Evolutionary conservation across 2,797 vertebrate genomes (phyloP).

Genomic region (Muscicapa striata): DNA sequence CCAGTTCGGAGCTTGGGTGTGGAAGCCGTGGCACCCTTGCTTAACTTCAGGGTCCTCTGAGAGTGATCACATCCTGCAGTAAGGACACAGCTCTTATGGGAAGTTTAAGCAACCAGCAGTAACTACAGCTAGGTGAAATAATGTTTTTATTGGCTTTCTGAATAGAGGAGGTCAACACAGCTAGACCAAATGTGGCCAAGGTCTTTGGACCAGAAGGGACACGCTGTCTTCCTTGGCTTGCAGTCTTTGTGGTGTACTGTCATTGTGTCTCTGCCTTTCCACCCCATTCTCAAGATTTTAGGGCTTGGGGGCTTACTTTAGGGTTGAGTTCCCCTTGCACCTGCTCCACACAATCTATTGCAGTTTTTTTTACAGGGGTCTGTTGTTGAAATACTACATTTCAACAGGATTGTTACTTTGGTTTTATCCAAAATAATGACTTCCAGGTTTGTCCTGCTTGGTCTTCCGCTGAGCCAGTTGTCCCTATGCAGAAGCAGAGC

Average conservation of each 20-base stretch:
- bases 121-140: conserved; percentile 41
- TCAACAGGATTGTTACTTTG: background rate
- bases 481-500: background rate
- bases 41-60: background rate
- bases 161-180: background rate
- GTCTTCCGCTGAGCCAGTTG: background rate
- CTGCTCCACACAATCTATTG: background rate
- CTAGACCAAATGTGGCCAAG: background rate
- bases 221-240: background rate
- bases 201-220: conserved; percentile 14
- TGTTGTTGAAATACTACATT: background rate
- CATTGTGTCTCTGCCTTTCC: background rate
- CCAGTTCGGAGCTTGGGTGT: background rate
- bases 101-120: conserved; percentile 10
- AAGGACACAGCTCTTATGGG: background rate
- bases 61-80: background rate
- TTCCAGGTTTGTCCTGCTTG: background rate
- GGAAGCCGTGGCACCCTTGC: background rate
- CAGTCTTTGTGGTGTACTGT: background rate
- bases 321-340: background rate
- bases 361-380: background rate
- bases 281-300: background rate
- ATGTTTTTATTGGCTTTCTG: conserved; percentile 38
- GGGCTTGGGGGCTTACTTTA: background rate
- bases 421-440: background rate